phyloP scores from a whole-genome alignment of 2,113 vertebrate genomes.

The Pelvicachromis taeniatus region DNA sequence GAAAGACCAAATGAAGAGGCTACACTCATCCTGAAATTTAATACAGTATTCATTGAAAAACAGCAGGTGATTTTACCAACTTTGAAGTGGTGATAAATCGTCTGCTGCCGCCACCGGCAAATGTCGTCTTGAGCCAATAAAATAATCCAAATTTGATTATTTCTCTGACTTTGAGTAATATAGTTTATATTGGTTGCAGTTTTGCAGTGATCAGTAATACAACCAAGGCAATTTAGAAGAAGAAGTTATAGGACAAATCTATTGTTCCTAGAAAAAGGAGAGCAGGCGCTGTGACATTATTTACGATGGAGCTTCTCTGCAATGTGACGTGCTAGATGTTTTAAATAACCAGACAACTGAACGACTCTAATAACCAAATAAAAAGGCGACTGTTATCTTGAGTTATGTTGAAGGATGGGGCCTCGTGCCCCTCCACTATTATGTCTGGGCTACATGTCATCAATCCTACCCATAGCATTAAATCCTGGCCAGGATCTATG shows the following conservation, averaged over 20 bases:
- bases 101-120: constrained; percentile 1
- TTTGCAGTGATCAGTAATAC: constrained; percentile 10
- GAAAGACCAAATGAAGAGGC: constrained; percentile 15
- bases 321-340: constrained; percentile 11
- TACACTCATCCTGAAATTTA: neutral
- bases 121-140: constrained; percentile 3
- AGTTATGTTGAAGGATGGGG: constrained; percentile 53
- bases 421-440: constrained; percentile 26
- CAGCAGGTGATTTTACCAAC: neutral
- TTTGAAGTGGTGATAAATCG: constrained; percentile 29
- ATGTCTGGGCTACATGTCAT: constrained; percentile 33
- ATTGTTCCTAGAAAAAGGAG: neutral
- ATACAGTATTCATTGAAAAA: constrained; percentile 24
- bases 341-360: constrained; percentile 54
- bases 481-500: constrained; percentile 52
- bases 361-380: constrained; percentile 60
- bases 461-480: constrained; percentile 55
- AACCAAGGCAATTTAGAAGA: neutral
- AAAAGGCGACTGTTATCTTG: constrained; percentile 50
- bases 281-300: neutral
- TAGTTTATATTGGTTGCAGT: neutral
- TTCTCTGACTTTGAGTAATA: constrained; percentile 32
- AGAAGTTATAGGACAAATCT: neutral
- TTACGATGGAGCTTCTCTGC: neutral
- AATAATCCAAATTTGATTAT: constrained; percentile 35